A percentile compares a stretch with the other conserved stretches of the same genome.
These are phyloP conservation scores for Acheta domesticus DNA, from an alignment of 2,888 invertebrate genomes.

Conservation along the genomic window DNA sequence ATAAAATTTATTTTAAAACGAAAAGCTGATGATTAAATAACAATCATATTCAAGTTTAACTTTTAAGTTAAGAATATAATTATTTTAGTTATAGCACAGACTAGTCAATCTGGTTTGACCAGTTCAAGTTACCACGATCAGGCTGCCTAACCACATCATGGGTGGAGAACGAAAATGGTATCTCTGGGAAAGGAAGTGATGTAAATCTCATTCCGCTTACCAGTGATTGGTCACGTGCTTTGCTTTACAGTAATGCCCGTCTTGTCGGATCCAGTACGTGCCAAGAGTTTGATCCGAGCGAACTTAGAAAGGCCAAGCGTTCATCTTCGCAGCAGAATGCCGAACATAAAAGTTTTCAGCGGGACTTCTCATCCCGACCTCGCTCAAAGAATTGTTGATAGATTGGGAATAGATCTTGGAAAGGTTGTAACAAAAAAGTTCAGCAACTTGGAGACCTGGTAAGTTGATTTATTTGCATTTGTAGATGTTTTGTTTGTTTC, in stretches of 20 bases:
- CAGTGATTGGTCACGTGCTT: conserved; percentile 38
- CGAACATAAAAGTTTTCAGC: conserved; percentile 99
- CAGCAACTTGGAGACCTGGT: conserved; percentile 98
- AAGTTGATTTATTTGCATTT: conserved; percentile 42
- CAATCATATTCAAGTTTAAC: no score
- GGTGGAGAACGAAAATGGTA: neutral
- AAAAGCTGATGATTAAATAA: no score
- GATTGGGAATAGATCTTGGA: conserved; percentile 94
- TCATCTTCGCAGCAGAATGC: conserved; percentile 71
- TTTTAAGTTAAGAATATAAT: no score
- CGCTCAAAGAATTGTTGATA: conserved; percentile 93
- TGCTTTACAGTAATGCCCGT: conserved; percentile 65
- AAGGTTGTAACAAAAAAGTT: conserved; percentile 99
- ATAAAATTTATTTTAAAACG: no score
- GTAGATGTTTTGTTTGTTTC: neutral
- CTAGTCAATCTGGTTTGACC: no score
- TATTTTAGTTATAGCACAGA: no score
- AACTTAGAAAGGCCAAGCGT: conserved; percentile 57
- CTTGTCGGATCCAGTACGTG: conserved; percentile 64
- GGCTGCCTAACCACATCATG: neutral
- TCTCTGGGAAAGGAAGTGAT: conserved; percentile 28
- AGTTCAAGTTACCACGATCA: neutral
- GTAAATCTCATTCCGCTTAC: conserved; percentile 32
- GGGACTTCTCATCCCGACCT: conserved; percentile 97
- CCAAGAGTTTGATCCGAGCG: conserved; percentile 64